These are phyloP conservation scores for Steinernema feltiae DNA, from an alignment of 1,140 invertebrate genomes.

Conservation along the genomic window DNA sequence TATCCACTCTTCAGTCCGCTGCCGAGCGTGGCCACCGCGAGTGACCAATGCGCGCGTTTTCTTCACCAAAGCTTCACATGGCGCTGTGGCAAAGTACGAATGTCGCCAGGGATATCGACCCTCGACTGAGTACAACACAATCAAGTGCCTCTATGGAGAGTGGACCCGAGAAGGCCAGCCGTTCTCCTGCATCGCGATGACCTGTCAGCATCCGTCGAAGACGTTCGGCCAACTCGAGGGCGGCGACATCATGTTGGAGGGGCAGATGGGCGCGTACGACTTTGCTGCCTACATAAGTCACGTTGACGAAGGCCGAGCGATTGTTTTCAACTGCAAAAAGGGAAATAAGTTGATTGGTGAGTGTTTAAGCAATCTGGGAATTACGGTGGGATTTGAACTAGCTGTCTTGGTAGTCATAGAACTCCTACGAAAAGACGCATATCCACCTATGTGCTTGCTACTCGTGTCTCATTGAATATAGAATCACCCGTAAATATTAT, in stretches of 20 bases:
- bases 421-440: too few species aligned
- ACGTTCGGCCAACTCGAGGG: slow-evolving; percentile 72
- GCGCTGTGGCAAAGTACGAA: slow-evolving; percentile 80
- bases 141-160: slow-evolving; percentile 79
- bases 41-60: slow-evolving; percentile 88
- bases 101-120: slow-evolving; percentile 84
- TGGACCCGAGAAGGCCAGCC: slow-evolving; percentile 76
- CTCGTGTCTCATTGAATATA: too few species aligned
- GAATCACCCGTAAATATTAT: too few species aligned
- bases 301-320: slow-evolving; percentile 73
- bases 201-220: slow-evolving; percentile 73
- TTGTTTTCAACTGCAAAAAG: slow-evolving; percentile 90
- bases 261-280: slow-evolving; percentile 93
- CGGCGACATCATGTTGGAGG: slow-evolving; percentile 84
- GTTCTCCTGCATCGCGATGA: slow-evolving; percentile 51
- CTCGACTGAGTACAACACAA: slow-evolving; percentile 67
- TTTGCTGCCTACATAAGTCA: slow-evolving; percentile 89
- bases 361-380: neutral
- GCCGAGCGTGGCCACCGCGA: slow-evolving; percentile 77
- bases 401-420: neutral
- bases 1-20: slow-evolving; percentile 64
- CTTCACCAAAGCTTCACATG: slow-evolving; percentile 88
- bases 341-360: slow-evolving; percentile 73
- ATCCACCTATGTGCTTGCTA: too few species aligned
- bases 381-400: neutral